Conservation (phyloP, 2,113 vertebrate genomes). For the Urocitellus parryii region DNA sequence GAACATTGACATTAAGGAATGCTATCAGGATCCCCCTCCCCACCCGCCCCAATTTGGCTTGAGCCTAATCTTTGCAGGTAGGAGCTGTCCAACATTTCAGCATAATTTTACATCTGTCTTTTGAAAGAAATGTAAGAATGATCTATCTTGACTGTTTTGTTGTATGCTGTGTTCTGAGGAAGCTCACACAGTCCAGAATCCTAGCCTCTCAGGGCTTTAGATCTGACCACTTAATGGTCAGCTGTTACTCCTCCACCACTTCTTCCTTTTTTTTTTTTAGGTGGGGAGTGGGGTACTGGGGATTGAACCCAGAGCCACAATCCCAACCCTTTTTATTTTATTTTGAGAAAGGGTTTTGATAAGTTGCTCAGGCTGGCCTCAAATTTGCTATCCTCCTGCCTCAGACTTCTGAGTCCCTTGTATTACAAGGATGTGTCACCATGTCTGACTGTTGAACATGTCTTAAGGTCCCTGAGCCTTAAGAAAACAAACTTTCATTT, state of each 20-base stretch:
- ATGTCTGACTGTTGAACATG: neutral
- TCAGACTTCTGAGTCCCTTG: too few relatives aligned
- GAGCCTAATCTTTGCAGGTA: neutral
- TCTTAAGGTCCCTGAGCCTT: neutral
- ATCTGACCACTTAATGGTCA: neutral
- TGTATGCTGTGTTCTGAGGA: neutral
- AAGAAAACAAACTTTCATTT: constrained; percentile 20
- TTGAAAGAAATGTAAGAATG: constrained; percentile 1
- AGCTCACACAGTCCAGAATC: neutral
- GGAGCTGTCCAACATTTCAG: constrained; percentile 83
- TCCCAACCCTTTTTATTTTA: too few relatives aligned
- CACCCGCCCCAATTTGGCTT: neutral
- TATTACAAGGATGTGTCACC: too few relatives aligned
- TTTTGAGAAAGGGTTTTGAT: too few relatives aligned
- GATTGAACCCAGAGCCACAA: too few relatives aligned
- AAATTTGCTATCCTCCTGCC: too few relatives aligned
- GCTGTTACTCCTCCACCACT: neutral
- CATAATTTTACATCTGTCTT: constrained; percentile 28
- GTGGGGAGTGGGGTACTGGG: too few relatives aligned
- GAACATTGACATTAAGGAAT: neutral
- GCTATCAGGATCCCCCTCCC: neutral
- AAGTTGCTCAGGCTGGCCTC: too few relatives aligned
- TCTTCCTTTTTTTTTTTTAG: too few relatives aligned
- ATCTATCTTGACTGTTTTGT: neutral
- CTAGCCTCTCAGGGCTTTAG: neutral